phyloP scores from a whole-genome alignment of 2,797 vertebrate species.

The Coendou prehensilis region DNA sequence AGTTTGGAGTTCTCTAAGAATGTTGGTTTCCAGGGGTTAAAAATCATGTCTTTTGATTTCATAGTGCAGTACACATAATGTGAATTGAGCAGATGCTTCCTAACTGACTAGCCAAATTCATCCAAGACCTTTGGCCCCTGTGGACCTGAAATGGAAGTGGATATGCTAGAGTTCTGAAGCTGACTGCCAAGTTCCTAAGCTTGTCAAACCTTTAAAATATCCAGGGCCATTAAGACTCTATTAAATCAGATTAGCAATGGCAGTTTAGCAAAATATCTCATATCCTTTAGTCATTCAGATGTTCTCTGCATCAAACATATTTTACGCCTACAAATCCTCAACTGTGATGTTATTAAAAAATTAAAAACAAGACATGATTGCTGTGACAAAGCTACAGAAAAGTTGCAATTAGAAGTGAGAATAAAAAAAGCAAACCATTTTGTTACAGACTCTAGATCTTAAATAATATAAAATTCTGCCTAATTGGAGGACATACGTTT shows the following conservation, averaged over 20 bases:
- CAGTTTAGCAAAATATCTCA: constrained; percentile 51
- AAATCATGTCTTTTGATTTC: neutral
- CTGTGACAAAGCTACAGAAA: constrained; percentile 41
- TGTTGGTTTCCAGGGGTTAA: neutral
- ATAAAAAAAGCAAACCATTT: constrained; percentile 44
- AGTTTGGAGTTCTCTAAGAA: constrained; percentile 1
- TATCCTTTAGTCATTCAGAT: constrained; percentile 63
- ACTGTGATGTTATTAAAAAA: neutral
- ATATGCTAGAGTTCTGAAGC: neutral
- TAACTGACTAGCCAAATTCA: constrained; percentile 41
- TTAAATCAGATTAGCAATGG: constrained; percentile 69
- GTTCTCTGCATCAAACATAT: constrained; percentile 46
- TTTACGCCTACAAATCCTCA: constrained; percentile 62
- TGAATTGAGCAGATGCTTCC: constrained; percentile 63
- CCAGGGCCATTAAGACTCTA: constrained; percentile 26
- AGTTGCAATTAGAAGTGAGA: constrained; percentile 38
- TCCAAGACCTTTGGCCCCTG: constrained; percentile 19
- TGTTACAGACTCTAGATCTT: constrained; percentile 14
- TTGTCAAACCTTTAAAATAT: constrained; percentile 72
- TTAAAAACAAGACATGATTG: constrained; percentile 29
- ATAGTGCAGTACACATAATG: neutral
- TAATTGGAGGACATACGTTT: neutral
- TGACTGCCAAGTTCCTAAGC: constrained; percentile 60
- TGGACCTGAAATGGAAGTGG: constrained; percentile 5
- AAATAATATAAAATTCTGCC: neutral